phyloP scores from a whole-genome alignment of 2,797 vertebrate species.

The Champsocephalus esox region DNA sequence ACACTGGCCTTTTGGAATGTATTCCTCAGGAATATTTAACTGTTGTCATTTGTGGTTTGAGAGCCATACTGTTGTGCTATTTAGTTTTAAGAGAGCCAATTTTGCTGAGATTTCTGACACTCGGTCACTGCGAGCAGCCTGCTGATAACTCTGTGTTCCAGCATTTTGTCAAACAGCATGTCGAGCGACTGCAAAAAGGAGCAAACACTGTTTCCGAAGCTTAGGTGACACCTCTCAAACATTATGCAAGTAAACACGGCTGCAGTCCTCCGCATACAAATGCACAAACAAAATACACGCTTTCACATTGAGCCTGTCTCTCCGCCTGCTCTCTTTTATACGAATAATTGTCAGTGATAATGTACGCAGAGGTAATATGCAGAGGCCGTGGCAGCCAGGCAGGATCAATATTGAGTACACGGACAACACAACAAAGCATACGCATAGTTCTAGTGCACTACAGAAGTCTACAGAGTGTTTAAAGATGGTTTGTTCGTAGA shows the following conservation, averaged over 20 bases:
- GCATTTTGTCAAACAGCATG: conserved; percentile 46
- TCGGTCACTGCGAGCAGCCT: conserved; percentile 30
- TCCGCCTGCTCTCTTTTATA: conserved; percentile 1
- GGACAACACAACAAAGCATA: conserved; percentile 13
- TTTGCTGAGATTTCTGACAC: not conserved
- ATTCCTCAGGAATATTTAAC: conserved; percentile 1
- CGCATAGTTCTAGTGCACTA: not conserved
- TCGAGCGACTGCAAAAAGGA: conserved; percentile 29
- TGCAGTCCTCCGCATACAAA: conserved; percentile 36
- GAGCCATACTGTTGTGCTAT: not conserved
- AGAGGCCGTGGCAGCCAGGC: conserved; percentile 14
- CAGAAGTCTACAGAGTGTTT: not conserved
- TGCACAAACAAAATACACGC: not conserved
- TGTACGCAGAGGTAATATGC: conserved; percentile 28
- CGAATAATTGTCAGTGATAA: conserved; percentile 25
- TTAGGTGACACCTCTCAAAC: conserved; percentile 49
- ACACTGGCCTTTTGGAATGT: not conserved
- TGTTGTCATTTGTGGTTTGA: too few species aligned
- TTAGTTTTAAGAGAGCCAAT: not conserved
- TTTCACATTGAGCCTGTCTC: not conserved
- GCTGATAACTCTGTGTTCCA: conserved; percentile 31
- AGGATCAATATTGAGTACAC: conserved; percentile 11
- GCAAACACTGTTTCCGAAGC: conserved; percentile 51
- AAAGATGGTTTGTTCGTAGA: not conserved
- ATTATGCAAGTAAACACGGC: conserved; percentile 57